phyloP scores from a whole-genome alignment of 2,113 vertebrate genomes.

The Platysternon megacephalum region DNA sequence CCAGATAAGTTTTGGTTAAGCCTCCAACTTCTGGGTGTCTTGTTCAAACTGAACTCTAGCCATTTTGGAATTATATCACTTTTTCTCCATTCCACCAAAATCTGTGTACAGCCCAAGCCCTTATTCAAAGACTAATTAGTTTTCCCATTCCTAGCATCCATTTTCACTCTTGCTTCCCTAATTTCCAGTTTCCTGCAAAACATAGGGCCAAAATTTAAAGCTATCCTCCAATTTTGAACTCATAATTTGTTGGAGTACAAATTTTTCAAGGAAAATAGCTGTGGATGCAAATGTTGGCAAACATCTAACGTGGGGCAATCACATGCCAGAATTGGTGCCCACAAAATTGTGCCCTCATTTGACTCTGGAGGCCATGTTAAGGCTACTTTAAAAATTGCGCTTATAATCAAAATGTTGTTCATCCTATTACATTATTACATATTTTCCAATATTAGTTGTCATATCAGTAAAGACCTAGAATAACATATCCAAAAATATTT shows the following conservation, averaged over 20 bases:
- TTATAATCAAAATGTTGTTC: not conserved
- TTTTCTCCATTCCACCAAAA: not conserved
- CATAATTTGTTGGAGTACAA: not conserved
- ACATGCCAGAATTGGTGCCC: not conserved
- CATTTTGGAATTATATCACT: not conserved
- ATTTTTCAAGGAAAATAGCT: not conserved
- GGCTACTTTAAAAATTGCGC: not conserved
- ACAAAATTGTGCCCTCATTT: not conserved
- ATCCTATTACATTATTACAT: not conserved
- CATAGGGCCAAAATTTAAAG: not conserved
- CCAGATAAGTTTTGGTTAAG: not conserved
- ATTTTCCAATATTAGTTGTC: not conserved
- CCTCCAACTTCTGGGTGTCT: not conserved
- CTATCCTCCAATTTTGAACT: not conserved
- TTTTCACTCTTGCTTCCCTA: not conserved
- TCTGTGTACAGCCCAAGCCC: not conserved
- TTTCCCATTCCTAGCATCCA: not conserved
- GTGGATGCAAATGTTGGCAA: not conserved
- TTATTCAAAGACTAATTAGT: not conserved
- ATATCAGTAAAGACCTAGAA: not conserved
- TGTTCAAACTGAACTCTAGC: not conserved
- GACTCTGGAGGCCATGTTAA: rapidly evolving
- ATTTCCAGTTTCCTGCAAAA: not conserved
- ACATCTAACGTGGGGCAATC: not conserved
- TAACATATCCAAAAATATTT: not conserved